Conservation (phyloP, 2,888 invertebrate species). For the Listrodromus nycthemerus region DNA sequence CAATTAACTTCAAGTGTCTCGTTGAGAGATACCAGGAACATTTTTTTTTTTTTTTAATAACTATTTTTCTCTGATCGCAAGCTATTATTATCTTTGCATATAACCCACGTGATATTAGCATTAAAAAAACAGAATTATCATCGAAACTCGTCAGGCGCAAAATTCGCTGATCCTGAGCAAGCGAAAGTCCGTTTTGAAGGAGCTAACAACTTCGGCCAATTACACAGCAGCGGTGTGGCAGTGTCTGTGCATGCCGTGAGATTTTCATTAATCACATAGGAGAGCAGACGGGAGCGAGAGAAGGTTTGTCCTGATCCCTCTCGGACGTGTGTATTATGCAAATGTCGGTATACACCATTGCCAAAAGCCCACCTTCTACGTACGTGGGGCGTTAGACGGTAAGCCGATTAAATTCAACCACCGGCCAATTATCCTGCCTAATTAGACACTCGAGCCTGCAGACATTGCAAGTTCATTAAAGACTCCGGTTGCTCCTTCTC, state of each 20-base stretch:
- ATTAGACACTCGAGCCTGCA: slow-evolving; percentile 47
- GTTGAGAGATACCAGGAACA: slow-evolving; percentile 38
- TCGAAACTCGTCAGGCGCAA: background rate
- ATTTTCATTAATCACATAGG: slow-evolving; percentile 31
- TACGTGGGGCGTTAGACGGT: slow-evolving; percentile 38
- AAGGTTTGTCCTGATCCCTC: slow-evolving; percentile 27
- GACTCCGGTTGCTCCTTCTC: slow-evolving; percentile 5
- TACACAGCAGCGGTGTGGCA: background rate
- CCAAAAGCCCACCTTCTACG: slow-evolving; percentile 1
- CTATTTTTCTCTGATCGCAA: slow-evolving; percentile 31
- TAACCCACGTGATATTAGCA: background rate
- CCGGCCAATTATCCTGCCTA: slow-evolving; percentile 57
- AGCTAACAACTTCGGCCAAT: background rate
- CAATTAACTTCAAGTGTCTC: slow-evolving; percentile 58
- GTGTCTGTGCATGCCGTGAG: slow-evolving; percentile 8
- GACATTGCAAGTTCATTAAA: slow-evolving; percentile 62
- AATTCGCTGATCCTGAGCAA: slow-evolving; percentile 8
- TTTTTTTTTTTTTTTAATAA: background rate
- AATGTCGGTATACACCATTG: slow-evolving; percentile 37
- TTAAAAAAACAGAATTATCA: slow-evolving; percentile 1
- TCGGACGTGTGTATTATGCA: slow-evolving; percentile 52
- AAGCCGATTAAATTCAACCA: slow-evolving; percentile 60
- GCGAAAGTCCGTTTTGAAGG: slow-evolving; percentile 13
- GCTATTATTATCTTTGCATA: slow-evolving; percentile 6
- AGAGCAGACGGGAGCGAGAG: background rate